Evolutionary conservation across 2,113 vertebrate genomes (phyloP).

Genomic region (Pseudolaguvia tuberculata): DNA sequence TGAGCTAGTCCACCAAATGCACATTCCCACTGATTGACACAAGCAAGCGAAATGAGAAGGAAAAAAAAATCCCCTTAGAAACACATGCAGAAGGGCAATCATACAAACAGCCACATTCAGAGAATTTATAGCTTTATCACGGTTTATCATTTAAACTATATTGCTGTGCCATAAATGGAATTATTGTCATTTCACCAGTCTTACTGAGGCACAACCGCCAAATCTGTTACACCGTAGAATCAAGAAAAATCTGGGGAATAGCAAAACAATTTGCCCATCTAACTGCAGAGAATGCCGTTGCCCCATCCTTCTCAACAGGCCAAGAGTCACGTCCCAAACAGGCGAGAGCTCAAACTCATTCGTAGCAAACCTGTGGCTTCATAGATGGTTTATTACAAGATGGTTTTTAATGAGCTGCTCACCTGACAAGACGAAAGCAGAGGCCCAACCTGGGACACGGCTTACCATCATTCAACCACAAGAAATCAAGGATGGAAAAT

Average conservation of each 20-base stretch:
- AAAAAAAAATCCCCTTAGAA: slow-evolving; percentile 48
- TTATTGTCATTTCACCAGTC: slow-evolving; percentile 35
- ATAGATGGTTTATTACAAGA: slow-evolving; percentile 79
- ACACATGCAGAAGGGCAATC: slow-evolving; percentile 55
- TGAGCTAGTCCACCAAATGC: slow-evolving; percentile 87
- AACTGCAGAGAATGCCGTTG: slow-evolving; percentile 57
- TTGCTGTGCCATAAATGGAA: slow-evolving; percentile 68
- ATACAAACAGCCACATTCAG: slow-evolving; percentile 63
- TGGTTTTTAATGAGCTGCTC: slow-evolving; percentile 61
- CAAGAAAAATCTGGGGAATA: slow-evolving; percentile 9
- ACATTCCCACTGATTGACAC: slow-evolving; percentile 98
- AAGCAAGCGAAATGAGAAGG: slow-evolving; percentile 43
- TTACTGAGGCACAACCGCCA: background rate
- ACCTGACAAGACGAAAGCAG: slow-evolving; percentile 62
- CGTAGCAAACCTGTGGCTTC: slow-evolving; percentile 77
- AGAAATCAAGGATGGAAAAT: slow-evolving; percentile 16
- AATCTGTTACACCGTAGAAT: background rate
- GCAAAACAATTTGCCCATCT: slow-evolving; percentile 25
- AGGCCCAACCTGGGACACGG: slow-evolving; percentile 9
- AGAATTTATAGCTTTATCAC: slow-evolving; percentile 62
- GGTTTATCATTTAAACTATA: slow-evolving; percentile 57
- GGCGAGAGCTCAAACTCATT: slow-evolving; percentile 74
- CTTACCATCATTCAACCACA: background rate
- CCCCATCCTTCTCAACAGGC: background rate
- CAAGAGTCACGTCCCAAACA: slow-evolving; percentile 63